These are phyloP conservation scores for Drosophila jambulina DNA, from an alignment of 1,140 invertebrate genomes.

Conservation along the genomic window DNA sequence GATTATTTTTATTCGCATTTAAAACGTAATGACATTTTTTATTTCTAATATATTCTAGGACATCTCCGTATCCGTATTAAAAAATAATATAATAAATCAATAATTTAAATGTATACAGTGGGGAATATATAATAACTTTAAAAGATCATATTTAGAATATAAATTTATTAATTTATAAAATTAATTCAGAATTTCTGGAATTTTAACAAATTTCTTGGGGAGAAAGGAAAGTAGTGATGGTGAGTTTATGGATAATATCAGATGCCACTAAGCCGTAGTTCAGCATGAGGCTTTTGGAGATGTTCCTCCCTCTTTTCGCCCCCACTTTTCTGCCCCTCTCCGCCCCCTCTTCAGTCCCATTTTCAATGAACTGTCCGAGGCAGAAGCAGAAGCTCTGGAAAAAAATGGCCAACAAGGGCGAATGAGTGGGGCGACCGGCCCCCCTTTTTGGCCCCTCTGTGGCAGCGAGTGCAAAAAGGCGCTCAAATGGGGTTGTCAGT, in stretches of 20 bases:
- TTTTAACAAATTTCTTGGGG: not conserved
- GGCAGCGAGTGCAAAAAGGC: constrained; percentile 81
- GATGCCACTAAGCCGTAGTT: not conserved
- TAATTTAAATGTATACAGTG: too few relatives aligned
- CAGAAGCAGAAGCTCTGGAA: constrained; percentile 19
- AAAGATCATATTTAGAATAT: not conserved
- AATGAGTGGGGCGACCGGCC: constrained; percentile 50
- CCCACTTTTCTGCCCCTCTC: not conserved
- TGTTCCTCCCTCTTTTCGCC: not conserved
- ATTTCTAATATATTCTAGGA: too few relatives aligned
- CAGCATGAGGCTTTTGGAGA: constrained; percentile 1
- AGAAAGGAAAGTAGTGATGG: too few relatives aligned
- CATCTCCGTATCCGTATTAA: too few relatives aligned
- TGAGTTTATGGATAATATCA: not conserved
- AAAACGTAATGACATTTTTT: too few relatives aligned
- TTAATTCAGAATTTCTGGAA: not conserved
- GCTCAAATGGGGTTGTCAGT: constrained; percentile 85
- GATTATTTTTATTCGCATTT: too few relatives aligned
- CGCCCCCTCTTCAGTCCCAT: constrained; percentile 23
- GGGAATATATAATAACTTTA: too few relatives aligned
- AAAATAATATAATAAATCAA: too few relatives aligned
- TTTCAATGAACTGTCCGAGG: constrained; percentile 75
- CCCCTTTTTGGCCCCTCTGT: constrained; percentile 32
- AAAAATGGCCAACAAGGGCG: constrained; percentile 29
- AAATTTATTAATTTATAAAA: not conserved